These are phyloP conservation scores for Megalurothrips usitatus DNA, from an alignment of 2,888 invertebrate genomes.

Conservation along the genomic window DNA sequence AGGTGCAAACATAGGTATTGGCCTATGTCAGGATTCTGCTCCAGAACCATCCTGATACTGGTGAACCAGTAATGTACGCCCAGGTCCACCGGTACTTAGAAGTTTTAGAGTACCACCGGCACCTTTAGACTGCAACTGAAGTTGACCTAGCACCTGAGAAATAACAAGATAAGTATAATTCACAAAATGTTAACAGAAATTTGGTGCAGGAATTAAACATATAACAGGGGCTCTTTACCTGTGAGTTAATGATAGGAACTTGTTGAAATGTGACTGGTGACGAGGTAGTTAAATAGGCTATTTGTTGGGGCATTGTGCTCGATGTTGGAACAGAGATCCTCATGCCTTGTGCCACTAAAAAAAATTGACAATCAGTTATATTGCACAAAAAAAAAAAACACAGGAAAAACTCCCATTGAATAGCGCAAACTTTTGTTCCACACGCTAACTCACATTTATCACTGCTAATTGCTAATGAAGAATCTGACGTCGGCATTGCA, in stretches of 20 bases:
- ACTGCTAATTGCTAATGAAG: not conserved
- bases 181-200: not conserved
- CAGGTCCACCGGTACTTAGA: not conserved
- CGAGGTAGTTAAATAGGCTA: not conserved
- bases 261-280: slow-evolving; percentile 18
- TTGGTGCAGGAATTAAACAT: not conserved
- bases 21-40: slow-evolving; percentile 21
- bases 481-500: not conserved
- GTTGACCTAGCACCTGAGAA: slow-evolving; percentile 4
- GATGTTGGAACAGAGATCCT: not conserved
- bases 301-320: slow-evolving; percentile 2
- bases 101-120: not conserved
- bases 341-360: not conserved
- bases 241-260: slow-evolving; percentile 4
- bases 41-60: slow-evolving; percentile 13
- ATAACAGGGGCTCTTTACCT: not conserved
- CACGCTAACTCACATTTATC: not conserved
- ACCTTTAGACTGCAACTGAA: not conserved
- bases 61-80: not conserved
- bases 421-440: too few species aligned
- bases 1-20: not conserved
- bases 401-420: too few species aligned
- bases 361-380: not conserved
- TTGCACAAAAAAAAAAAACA: not conserved
- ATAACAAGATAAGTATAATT: not conserved